Percentiles rank a stretch among this genome's conserved stretches.
These are phyloP conservation scores for Podiceps cristatus DNA, from an alignment of 2,113 vertebrate species.

Conservation along the genomic window DNA sequence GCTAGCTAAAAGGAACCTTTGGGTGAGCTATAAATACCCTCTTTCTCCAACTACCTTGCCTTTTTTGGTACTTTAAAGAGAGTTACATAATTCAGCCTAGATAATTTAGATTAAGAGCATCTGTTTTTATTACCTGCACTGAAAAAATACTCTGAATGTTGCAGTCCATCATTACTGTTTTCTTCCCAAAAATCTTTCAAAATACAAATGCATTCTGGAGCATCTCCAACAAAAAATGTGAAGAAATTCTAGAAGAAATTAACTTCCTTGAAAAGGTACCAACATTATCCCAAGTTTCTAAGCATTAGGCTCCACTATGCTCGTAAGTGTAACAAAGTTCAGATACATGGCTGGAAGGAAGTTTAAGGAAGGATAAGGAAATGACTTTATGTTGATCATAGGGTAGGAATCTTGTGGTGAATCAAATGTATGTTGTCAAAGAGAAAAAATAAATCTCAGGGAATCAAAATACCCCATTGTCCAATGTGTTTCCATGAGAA, in stretches of 20 bases:
- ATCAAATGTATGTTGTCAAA: not conserved
- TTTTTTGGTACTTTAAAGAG: slow-evolving; percentile 29
- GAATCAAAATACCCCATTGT: not conserved
- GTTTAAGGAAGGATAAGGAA: not conserved
- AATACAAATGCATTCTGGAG: not conserved
- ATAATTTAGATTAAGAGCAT: not conserved
- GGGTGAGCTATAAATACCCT: slow-evolving; percentile 1
- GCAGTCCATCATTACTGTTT: not conserved
- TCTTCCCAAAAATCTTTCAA: not conserved
- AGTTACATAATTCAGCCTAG: not conserved
- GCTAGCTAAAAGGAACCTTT: slow-evolving; percentile 1
- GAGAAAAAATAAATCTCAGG: not conserved
- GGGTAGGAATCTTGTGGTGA: not conserved
- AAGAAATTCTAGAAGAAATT: not conserved
- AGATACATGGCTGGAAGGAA: not conserved
- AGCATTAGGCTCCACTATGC: not conserved
- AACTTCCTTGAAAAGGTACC: not conserved
- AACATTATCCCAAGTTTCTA: not conserved
- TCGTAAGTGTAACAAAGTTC: not conserved
- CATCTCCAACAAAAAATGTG: not conserved
- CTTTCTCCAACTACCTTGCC: not conserved
- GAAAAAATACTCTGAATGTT: not conserved
- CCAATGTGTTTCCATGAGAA: not conserved
- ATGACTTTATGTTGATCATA: not conserved
- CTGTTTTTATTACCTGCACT: not conserved